These are phyloP conservation scores for Coregonus sp. DNA, from an alignment of 2,797 vertebrate species.

Conservation along the genomic window DNA sequence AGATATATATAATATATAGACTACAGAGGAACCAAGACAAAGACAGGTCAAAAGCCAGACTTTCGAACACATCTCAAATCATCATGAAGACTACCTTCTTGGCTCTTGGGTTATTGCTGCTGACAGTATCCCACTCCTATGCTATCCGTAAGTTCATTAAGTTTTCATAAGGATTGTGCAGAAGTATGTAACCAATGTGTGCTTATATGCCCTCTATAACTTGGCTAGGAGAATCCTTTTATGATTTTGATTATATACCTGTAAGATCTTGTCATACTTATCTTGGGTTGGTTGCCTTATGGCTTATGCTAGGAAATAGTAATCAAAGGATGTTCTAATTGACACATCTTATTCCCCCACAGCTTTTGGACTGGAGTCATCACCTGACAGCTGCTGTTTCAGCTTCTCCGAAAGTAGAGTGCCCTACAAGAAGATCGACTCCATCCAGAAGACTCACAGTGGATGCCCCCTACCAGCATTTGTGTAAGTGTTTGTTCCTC, in stretches of 20 bases:
- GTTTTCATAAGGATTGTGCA: neutral
- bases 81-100: slow-evolving; percentile 50
- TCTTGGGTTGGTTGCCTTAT: neutral
- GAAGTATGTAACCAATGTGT: slow-evolving; percentile 4
- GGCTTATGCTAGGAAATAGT: neutral
- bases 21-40: neutral
- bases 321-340: neutral
- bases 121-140: slow-evolving; percentile 16
- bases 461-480: neutral
- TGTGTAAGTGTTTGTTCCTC: neutral
- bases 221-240: neutral
- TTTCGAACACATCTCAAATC: neutral
- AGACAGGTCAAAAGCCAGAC: neutral
- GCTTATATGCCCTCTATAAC: neutral
- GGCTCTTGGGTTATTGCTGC: slow-evolving; percentile 42
- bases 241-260: neutral
- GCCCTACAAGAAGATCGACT: neutral
- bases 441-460: neutral
- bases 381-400: slow-evolving; percentile 4
- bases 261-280: neutral
- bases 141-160: slow-evolving; percentile 47
- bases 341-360: neutral
- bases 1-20: neutral
- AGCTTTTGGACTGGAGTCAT: neutral
- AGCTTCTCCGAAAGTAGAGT: neutral